Evolutionary conservation across 2,797 vertebrate genomes (phyloP).

Genomic region (Poecile montanus): DNA sequence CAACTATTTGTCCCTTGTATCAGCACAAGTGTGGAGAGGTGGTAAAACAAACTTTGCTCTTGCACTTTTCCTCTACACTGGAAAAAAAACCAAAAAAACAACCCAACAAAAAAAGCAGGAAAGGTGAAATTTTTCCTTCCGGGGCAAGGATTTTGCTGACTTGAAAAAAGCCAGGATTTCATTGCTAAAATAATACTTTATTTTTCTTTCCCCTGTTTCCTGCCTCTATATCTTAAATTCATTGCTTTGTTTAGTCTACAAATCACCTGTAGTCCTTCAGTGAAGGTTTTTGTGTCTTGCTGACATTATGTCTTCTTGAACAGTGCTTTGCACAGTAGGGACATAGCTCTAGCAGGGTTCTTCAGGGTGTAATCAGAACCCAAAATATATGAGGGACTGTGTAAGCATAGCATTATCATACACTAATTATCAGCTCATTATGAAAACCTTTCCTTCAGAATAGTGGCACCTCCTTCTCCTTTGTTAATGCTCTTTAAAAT

Average conservation of each 20-base stretch:
- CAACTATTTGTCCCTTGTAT: not conserved
- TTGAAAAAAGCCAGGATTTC: not conserved
- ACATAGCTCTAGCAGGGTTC: not conserved
- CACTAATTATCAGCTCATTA: constrained; percentile 27
- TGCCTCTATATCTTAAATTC: not conserved
- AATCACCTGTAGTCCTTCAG: constrained; percentile 17
- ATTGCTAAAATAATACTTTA: not conserved
- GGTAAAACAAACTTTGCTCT: not conserved
- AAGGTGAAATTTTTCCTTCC: not conserved
- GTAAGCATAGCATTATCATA: constrained; percentile 20
- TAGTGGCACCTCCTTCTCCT: constrained; percentile 3
- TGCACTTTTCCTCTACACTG: not conserved
- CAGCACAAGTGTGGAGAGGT: not conserved
- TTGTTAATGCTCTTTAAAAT: constrained; percentile 42
- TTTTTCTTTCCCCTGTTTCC: not conserved
- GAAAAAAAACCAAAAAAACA: accelerated
- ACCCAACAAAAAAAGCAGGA: not conserved
- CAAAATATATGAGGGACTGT: constrained; percentile 10
- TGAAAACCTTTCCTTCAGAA: constrained; percentile 4
- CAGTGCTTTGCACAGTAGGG: constrained; percentile 29
- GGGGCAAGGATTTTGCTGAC: not conserved
- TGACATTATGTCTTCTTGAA: constrained; percentile 13
- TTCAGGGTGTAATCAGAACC: constrained; percentile 27
- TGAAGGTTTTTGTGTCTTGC: not conserved
- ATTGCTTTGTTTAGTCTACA: constrained; percentile 35